These are phyloP conservation scores for Gambelia wislizenii DNA, from an alignment of 2,797 vertebrate species.

Conservation along the genomic window DNA sequence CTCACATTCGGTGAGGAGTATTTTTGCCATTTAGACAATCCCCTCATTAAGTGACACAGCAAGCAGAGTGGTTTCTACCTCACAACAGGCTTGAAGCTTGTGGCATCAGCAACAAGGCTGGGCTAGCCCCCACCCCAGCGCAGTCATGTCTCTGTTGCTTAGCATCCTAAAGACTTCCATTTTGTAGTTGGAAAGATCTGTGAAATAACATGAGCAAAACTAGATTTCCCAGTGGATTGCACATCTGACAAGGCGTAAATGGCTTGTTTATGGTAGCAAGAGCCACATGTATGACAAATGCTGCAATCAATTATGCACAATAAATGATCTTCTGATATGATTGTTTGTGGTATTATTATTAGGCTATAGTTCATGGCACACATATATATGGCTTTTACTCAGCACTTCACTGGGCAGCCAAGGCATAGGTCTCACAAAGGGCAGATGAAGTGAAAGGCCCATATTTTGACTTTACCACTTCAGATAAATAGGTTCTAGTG, in stretches of 20 bases:
- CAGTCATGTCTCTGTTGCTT: not conserved
- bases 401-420: too few relatives aligned
- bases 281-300: not conserved
- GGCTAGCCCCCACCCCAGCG: not conserved
- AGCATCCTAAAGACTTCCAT: not conserved
- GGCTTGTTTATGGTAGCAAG: conserved; percentile 32
- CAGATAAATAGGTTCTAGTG: not conserved
- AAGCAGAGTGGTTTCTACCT: not conserved
- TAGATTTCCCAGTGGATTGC: conserved; percentile 35
- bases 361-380: not conserved
- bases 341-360: not conserved
- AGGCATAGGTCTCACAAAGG: not conserved
- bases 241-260: conserved; percentile 20
- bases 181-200: conserved; percentile 32
- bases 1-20: too few relatives aligned
- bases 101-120: not conserved
- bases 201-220: conserved; percentile 6
- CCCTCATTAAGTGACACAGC: too few relatives aligned
- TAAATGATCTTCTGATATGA: not conserved
- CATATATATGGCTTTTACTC: not conserved
- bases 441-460: not conserved
- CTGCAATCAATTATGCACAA: not conserved
- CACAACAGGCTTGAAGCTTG: not conserved
- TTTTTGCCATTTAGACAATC: too few relatives aligned
- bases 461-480: not conserved